Base-by-base conservation (phyloP, 2,113 vertebrate species). In the Aspidoscelis tigris region DNA sequence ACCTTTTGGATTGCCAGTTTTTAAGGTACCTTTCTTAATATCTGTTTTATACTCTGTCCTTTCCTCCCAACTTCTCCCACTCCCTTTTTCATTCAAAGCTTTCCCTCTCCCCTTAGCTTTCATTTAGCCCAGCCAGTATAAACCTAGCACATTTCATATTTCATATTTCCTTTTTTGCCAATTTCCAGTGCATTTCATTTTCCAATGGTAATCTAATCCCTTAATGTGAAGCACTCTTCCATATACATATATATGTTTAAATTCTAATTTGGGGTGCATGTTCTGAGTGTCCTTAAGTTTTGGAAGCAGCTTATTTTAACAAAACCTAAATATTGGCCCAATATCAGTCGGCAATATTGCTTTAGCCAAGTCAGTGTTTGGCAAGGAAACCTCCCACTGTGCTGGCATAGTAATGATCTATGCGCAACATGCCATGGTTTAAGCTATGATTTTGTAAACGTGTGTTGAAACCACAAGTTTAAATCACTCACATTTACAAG, bases 381-480 rank as follows among this genome's bases (percentile, higher is more conserved):
- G 89, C 75, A 88, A 84, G 55, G 24, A 16, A 76, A 65, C 24
- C 71, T 76, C 84, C 22, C 39, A 1, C 1, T 82, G 44, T 80
- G 2, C 64, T 0, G 65, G 72, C 84, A 65, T 80, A 21, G 61
- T 64, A 74, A 75, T 66, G 83, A 76, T 86, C 85, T 41, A 5
- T 22, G 2, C n/a, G 39, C 24, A 50, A 86, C 24, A 78, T 80
- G 81, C n/a, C 81, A 73, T 82, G 78, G 76, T 71, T 78, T 26
- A 1, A 75, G 1, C 76, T 76, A 84, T 76, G 66, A 68, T 79
- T 7, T 55, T 68, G 8, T 74, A 73, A 87, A 91, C 11, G 44
- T 21, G 0, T 7, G n/a, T 47, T 73, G 68, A 65, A 87, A 39
- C n/a, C 5, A 3, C 81, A 72, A 0, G n/a, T 41, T 0, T 0